Base-by-base conservation (phyloP, 2,888 invertebrate genomes). In the Lapara coniferarum region DNA sequence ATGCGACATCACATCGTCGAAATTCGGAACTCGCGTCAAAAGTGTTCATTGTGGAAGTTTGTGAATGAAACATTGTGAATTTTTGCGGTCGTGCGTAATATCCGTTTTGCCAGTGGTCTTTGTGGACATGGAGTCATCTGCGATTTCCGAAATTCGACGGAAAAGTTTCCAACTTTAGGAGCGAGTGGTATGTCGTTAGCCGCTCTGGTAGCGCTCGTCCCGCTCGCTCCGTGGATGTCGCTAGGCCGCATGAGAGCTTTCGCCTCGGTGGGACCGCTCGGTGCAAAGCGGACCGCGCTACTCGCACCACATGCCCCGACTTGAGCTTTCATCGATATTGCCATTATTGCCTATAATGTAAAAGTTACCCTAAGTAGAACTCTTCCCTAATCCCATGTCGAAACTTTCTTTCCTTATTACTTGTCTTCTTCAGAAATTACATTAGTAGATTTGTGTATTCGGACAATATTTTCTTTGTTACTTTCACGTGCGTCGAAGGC, bases 131-230 rank as follows among this genome's bases (percentile, higher is more conserved):
- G 84, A 84, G 79, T 75, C 83, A 79, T 72, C 82, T 81, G 81
- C 87, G 86, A 87, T 88, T 92, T 93, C 91, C 91, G 91, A 91
- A 92, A 89, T 92, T 91, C 90, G 91, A 89, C 85, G 87, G 85
- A 83, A 87, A 89, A 87, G 80, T 89, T 89, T 85, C 75, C 79
- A 82, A 81, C 81, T 82, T 81, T 84, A 85, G 85, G 83, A 85
- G 87, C 86, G 85, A 85, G 85, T 81, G 87, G 85, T 85, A 86
- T 85, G 85, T 84, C 82, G 79, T 77, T 79, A 81, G 79, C 76
- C 74, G 77, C 72, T 76, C 73, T 80, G 75, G 81, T 82, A 78
- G 74, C 78, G 78, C 73, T 79, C 77, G 78, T 77, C 79, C 81
- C 84, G 81, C 81, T 88, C 87, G 85, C 83, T 85, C 82, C 81